These are phyloP conservation scores for Chorisops tibialis DNA, from an alignment of 2,888 invertebrate genomes.

Conservation along the genomic window DNA sequence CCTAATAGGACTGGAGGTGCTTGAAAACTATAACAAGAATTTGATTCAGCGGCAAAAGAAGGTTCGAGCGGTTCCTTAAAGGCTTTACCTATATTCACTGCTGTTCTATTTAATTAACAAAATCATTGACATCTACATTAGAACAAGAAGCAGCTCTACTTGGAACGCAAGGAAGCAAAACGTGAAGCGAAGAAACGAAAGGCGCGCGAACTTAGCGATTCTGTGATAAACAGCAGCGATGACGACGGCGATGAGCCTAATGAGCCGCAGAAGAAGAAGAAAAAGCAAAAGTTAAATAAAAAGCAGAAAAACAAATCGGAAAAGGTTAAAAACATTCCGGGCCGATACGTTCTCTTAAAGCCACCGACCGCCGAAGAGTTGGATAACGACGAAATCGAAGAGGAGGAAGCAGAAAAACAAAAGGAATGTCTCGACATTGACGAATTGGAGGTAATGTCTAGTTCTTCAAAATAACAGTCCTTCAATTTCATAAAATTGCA, in stretches of 20 bases:
- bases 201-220: conserved; percentile 31
- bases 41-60: conserved; percentile 48
- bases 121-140: neutral
- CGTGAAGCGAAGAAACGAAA: neutral
- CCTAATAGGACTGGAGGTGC: conserved; percentile 74
- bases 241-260: conserved; percentile 31
- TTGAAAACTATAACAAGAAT: conserved; percentile 61
- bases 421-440: conserved; percentile 24
- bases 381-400: conserved; percentile 34
- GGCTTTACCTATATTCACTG: neutral
- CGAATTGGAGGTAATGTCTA: conserved; percentile 19
- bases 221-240: conserved; percentile 30
- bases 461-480: conserved; percentile 36
- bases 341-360: conserved; percentile 42
- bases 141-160: conserved; percentile 3
- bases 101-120: neutral
- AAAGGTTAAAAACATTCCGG: conserved; percentile 14
- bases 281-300: conserved; percentile 31
- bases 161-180: conserved; percentile 28
- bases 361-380: conserved; percentile 38
- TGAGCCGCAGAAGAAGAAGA: conserved; percentile 34
- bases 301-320: conserved; percentile 26
- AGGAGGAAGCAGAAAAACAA: conserved; percentile 33
- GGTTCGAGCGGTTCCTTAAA: neutral
- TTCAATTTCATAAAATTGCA: conserved; percentile 36